These are phyloP conservation scores for Phenganax marumi DNA, from an alignment of 92 coral and sea anemone genomes.

Conservation along the genomic window DNA sequence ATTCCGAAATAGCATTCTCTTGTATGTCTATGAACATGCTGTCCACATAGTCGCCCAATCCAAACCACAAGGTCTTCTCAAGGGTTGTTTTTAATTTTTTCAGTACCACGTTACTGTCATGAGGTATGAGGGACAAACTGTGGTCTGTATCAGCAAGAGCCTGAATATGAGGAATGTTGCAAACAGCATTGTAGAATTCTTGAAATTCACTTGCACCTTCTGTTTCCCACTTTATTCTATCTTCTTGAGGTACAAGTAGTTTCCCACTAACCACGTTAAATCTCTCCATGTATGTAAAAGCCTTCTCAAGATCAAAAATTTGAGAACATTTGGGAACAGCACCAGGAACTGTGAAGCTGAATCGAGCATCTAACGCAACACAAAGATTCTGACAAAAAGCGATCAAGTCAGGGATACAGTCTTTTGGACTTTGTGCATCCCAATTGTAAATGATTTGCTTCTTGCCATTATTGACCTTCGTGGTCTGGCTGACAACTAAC, in stretches of 20 bases:
- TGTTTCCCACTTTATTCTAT: background rate
- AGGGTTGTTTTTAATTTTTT: background rate
- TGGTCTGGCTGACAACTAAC: constrained; percentile 10
- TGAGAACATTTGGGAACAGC: background rate
- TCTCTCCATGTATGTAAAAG: background rate
- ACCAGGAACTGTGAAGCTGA: background rate
- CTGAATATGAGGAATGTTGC: background rate
- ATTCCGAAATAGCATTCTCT: background rate
- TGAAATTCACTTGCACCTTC: background rate
- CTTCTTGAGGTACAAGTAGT: background rate
- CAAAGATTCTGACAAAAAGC: constrained; percentile 11
- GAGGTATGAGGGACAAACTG: background rate
- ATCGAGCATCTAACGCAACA: background rate
- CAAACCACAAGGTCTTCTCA: background rate
- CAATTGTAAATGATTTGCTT: constrained; percentile 15
- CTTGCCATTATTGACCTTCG: background rate
- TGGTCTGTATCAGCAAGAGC: background rate
- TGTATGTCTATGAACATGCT: background rate
- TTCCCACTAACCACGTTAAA: background rate
- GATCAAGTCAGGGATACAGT: constrained; percentile 2
- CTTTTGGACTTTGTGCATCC: constrained; percentile 25
- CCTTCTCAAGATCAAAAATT: background rate
- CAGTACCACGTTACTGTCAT: background rate
- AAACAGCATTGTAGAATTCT: background rate
- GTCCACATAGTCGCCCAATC: background rate